Evolutionary conservation across 2,888 invertebrate genomes (phyloP).

Genomic region (Lumbricus terrestris): DNA sequence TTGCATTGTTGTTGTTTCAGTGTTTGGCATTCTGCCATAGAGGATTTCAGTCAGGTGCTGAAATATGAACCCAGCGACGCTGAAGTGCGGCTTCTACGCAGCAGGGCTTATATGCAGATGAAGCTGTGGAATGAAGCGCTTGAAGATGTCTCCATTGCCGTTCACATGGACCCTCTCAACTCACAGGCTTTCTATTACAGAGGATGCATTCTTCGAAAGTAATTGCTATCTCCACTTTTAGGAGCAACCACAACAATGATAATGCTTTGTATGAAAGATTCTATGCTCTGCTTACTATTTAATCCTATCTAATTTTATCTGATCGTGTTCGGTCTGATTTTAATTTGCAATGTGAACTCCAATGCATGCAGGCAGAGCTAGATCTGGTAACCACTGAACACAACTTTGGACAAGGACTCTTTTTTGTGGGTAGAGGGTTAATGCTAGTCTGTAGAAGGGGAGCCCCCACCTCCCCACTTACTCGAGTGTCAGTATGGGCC

Average conservation of each 20-base stretch:
- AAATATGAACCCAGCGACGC: slow-evolving; percentile 51
- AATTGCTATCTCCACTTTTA: slow-evolving; percentile 28
- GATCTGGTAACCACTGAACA: no score
- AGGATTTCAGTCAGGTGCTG: slow-evolving; percentile 56
- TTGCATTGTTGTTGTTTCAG: background rate
- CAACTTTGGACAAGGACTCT: no score
- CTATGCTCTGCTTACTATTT: background rate
- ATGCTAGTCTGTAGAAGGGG: no score
- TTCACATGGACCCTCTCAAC: slow-evolving; percentile 56
- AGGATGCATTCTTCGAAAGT: slow-evolving; percentile 57
- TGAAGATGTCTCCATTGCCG: slow-evolving; percentile 56
- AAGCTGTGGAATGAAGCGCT: slow-evolving; percentile 53
- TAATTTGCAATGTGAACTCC: no score
- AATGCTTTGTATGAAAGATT: background rate
- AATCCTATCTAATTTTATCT: background rate
- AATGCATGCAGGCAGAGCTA: no score
- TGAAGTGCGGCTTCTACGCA: slow-evolving; percentile 51
- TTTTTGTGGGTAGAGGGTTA: no score
- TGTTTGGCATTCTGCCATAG: slow-evolving; percentile 43
- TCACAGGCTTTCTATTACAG: slow-evolving; percentile 57
- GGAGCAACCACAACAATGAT: background rate
- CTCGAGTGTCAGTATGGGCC: no score
- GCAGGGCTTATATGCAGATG: slow-evolving; percentile 51
- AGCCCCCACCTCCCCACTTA: no score
- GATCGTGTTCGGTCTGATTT: background rate